Conservation (phyloP, 2,113 vertebrate species). For the Bombycilla garrulus region DNA sequence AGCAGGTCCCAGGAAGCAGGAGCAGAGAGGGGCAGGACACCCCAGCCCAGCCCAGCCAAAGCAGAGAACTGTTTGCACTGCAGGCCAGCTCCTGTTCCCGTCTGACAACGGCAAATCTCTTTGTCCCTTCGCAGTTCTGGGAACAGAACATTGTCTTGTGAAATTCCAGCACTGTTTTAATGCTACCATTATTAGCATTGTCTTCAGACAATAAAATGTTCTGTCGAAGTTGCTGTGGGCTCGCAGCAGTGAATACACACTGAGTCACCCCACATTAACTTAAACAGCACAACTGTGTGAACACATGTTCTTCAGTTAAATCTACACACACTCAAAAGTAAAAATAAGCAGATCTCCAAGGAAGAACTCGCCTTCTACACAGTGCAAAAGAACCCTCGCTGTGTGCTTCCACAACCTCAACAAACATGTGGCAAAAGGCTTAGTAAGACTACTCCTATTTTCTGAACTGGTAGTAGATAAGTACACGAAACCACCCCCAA, state of each 20-base stretch:
- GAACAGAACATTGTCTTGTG: background rate
- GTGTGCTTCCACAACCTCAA: background rate
- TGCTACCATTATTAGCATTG: background rate
- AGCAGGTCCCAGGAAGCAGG: background rate
- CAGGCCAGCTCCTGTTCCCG: background rate
- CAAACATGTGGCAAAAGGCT: background rate
- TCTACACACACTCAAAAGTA: background rate
- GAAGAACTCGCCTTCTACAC: background rate
- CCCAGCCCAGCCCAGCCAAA: background rate
- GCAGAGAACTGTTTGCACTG: background rate
- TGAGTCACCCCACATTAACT: slow-evolving; percentile 5
- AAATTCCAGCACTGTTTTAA: background rate
- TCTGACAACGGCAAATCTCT: background rate
- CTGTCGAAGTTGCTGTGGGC: background rate
- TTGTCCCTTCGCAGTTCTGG: background rate
- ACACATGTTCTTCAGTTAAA: slow-evolving; percentile 1
- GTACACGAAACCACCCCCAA: background rate
- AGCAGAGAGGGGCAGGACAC: background rate
- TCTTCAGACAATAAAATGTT: slow-evolving; percentile 22
- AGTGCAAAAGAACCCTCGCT: background rate
- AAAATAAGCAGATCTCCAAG: background rate
- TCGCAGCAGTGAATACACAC: background rate
- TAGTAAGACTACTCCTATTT: background rate
- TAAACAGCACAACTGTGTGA: slow-evolving; percentile 7
- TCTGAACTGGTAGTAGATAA: background rate